phyloP scores from a whole-genome alignment of 2,888 invertebrate species.

The Archaeoteleia sp. region DNA sequence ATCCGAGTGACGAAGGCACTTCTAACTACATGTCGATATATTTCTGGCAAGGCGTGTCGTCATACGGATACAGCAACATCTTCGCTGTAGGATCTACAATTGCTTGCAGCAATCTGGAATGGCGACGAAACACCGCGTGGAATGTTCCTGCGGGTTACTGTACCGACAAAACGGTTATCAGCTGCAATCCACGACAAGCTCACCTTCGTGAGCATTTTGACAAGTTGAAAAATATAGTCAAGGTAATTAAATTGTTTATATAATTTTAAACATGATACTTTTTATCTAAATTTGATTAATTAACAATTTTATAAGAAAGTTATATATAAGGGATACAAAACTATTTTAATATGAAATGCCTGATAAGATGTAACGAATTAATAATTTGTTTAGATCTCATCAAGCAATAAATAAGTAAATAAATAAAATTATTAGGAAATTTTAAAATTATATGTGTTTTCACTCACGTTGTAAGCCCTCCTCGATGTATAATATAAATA shows the following conservation, averaged over 20 bases:
- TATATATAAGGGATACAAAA: too few relatives aligned
- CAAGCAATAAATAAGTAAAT: too few relatives aligned
- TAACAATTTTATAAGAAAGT: too few relatives aligned
- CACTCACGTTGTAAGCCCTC: too few relatives aligned
- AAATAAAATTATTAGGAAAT: too few relatives aligned
- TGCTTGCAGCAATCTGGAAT: conserved; percentile 80
- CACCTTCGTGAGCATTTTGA: conserved; percentile 76
- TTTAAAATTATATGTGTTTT: too few relatives aligned
- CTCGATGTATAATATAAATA: too few relatives aligned
- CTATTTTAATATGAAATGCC: too few relatives aligned
- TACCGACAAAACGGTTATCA: conserved; percentile 80
- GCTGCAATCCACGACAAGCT: conserved; percentile 78
- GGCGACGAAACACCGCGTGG: conserved; percentile 76
- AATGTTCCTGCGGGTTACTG: conserved; percentile 79
- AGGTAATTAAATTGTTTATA: conserved; percentile 61
- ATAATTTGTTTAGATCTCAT: too few relatives aligned
- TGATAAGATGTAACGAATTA: too few relatives aligned
- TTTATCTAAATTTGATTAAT: too few relatives aligned
- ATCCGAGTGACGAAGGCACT: conserved; percentile 53
- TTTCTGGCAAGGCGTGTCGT: conserved; percentile 74
- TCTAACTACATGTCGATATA: conserved; percentile 74
- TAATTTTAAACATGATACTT: too few relatives aligned
- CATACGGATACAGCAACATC: conserved; percentile 76
- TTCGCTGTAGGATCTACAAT: conserved; percentile 78
- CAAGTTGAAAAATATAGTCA: conserved; percentile 71